Conservation (phyloP, 1,140 invertebrate genomes). For the Nebria ingens region DNA sequence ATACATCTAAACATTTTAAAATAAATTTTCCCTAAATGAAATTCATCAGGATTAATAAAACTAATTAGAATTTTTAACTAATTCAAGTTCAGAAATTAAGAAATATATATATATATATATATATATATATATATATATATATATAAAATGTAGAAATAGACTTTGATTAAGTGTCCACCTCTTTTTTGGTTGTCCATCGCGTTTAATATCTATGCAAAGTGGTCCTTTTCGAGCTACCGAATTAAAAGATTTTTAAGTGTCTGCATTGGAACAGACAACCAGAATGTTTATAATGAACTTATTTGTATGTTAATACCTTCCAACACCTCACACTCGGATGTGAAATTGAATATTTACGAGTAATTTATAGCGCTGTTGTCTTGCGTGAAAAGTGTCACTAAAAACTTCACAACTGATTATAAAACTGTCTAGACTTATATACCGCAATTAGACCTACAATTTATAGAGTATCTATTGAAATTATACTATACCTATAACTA, state of each 20-base stretch:
- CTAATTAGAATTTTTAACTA: not conserved
- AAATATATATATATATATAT: not conserved
- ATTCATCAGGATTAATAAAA: not conserved
- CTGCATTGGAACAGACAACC: not conserved
- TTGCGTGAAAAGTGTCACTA: too few species aligned
- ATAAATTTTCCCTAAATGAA: too few species aligned
- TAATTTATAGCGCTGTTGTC: too few species aligned
- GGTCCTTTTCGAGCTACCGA: not conserved
- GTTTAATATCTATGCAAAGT: too few species aligned
- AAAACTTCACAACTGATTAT: too few species aligned
- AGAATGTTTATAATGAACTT: not conserved
- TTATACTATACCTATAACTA: too few species aligned
- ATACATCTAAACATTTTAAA: not conserved
- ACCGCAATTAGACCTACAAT: too few species aligned
- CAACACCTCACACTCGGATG: too few species aligned
- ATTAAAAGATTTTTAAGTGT: not conserved
- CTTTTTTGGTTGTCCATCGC: not conserved
- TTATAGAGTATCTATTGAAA: too few species aligned
- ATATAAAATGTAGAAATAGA: not conserved
- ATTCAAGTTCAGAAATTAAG: not conserved
- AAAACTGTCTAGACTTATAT: too few species aligned
- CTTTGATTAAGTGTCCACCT: not conserved
- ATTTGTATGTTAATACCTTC: constrained; percentile 16
- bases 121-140: not conserved
- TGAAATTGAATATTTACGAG: too few species aligned